Percentiles rank a stretch among this genome's conserved stretches.
These are phyloP conservation scores for Trachops cirrhosus DNA, from an alignment of 2,797 vertebrate species.

Conservation along the genomic window DNA sequence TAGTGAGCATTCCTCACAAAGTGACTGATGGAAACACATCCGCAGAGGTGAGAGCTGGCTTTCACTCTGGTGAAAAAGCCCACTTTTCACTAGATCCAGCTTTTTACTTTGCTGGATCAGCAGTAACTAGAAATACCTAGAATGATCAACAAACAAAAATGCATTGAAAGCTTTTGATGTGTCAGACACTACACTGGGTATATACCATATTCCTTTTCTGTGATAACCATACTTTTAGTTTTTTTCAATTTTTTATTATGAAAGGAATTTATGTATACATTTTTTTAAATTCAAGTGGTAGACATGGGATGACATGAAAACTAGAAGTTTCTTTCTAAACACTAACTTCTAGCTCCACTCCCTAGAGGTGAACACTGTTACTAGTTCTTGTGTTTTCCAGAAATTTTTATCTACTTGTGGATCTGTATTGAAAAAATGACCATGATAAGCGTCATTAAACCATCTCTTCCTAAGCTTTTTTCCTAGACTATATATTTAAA, in stretches of 20 bases:
- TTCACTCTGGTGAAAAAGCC: not conserved
- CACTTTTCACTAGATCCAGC: no score
- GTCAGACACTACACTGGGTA: not conserved
- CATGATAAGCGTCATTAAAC: not conserved
- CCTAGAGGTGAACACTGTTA: not conserved
- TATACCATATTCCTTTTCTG: not conserved
- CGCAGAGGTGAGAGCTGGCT: constrained; percentile 5
- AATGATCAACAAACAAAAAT: not conserved
- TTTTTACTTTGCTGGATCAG: constrained; percentile 1
- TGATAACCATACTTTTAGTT: not conserved
- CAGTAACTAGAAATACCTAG: not conserved
- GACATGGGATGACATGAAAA: constrained; percentile 8
- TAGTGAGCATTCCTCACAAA: not conserved
- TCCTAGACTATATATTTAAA: not conserved
- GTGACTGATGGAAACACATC: constrained; percentile 4
- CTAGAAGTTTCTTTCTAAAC: not conserved
- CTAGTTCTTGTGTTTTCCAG: not conserved
- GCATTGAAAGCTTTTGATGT: not conserved
- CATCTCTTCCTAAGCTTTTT: constrained; percentile 37
- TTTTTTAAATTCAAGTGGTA: not conserved
- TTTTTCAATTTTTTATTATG: not conserved
- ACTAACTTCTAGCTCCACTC: not conserved
- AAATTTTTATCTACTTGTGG: not conserved
- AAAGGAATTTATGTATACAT: not conserved
- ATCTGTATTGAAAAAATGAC: constrained; percentile 1